These are phyloP conservation scores for Muscina levida DNA, from an alignment of 2,888 invertebrate species.

Conservation along the genomic window DNA sequence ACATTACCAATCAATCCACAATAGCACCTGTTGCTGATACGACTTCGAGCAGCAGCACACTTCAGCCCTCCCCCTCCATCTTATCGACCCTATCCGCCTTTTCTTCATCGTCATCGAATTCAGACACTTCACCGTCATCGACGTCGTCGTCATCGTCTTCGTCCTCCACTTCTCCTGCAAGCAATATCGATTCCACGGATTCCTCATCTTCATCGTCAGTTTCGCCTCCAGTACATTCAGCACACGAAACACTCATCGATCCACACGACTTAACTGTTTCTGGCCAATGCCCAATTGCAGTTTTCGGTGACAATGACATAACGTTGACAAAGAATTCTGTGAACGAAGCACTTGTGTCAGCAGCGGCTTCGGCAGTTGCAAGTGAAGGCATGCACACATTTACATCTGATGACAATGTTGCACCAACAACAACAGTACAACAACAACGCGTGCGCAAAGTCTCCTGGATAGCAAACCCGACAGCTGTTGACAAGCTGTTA, in stretches of 20 bases:
- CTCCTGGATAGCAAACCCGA: constrained; percentile 83
- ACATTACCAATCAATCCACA: constrained; percentile 54
- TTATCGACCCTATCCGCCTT: constrained; percentile 55
- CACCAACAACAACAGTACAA: constrained; percentile 61
- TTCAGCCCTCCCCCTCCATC: constrained; percentile 48
- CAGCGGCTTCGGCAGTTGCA: constrained; percentile 43
- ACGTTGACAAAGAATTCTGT: constrained; percentile 75
- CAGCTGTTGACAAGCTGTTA: constrained; percentile 84
- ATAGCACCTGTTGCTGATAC: constrained; percentile 62
- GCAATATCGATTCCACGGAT: constrained; percentile 48
- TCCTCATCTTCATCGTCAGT: constrained; percentile 43
- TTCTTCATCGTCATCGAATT: constrained; percentile 67
- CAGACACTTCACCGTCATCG: constrained; percentile 67
- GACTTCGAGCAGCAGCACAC: constrained; percentile 57
- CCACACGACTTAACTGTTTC: constrained; percentile 44
- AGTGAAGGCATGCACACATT: constrained; percentile 34
- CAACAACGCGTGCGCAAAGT: constrained; percentile 82
- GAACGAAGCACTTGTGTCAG: constrained; percentile 55
- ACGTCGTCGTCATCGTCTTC: constrained; percentile 67
- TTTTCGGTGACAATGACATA: constrained; percentile 76
- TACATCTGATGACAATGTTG: constrained; percentile 36
- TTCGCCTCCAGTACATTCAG: constrained; percentile 43
- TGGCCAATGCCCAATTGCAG: constrained; percentile 72
- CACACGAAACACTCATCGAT: constrained; percentile 27
- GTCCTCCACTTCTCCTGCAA: constrained; percentile 64